Base-by-base conservation (phyloP, 2,797 vertebrate genomes). In the Astyanax mexicanus region DNA sequence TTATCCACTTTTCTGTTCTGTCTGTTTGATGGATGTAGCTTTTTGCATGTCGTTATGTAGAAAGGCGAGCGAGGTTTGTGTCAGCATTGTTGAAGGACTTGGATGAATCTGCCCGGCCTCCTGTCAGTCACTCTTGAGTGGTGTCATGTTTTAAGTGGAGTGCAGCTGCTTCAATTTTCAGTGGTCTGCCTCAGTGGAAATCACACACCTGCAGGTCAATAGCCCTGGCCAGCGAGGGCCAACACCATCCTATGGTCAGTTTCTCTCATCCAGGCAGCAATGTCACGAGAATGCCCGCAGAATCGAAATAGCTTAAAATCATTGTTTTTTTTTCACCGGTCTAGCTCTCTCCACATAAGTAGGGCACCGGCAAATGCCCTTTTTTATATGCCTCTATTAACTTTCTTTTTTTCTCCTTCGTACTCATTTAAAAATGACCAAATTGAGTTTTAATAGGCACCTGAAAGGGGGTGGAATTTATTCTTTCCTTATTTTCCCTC, bases 241-340 rank as follows among this genome's bases (percentile, higher is more conserved):
- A 3, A 57, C 52, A 23, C 7, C 8, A 9, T 21, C 8, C 21
- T 77, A 6, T 40, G 54, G 29, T 66, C 42, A 49, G 55, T 27
- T 71, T 47, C 54, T 54, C 15, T 38, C n/a, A 64, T 74, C 44
- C 52, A 64, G 80, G 62, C 17, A 37, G 69, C 75, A 73, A 60
- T 86, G 64, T 60, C 62, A 79, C 23, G 61, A 81, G 85, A 84
- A 82, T 74, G 77, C 78, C 69, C 58, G 49, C 74, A 64, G 74
- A 84, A 64, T 69, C 71, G 76, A 80, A 82, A 86, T 78, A 83
- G 82, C 86, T 82, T 69, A 72, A 74, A 66, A 76, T 85, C 88
- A 72, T 85, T 90, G 91, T 85, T 88, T 29, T 87, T 87, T 86
- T 88, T 88, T 83, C 58, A 81, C 79, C 61, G 74, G 74, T 32